Evolutionary conservation across 2,113 vertebrate species (phyloP), one percentile per base, ranked within the genome.

Genomic region (Puntigrus tetrazona): DNA sequence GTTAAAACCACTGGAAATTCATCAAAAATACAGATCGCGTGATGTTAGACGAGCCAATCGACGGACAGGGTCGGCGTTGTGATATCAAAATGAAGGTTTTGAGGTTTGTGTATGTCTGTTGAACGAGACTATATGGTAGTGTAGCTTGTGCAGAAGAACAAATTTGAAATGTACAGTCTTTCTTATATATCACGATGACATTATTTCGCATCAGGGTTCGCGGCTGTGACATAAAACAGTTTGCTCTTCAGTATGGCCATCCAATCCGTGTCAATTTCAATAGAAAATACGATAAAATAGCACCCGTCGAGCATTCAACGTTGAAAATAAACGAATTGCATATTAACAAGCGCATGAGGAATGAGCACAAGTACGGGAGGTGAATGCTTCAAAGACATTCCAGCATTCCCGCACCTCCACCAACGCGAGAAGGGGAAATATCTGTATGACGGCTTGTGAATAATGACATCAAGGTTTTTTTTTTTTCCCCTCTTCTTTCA

Each of bases 371-470:
- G 59, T 3, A 59, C 16, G 13, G 52, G 6, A n/a, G 76, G 34
- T 45, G 11, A 57, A 78, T 9, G 25, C 34, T 38, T 78, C 34
- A 78, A 59, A 78, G 34, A 2, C 76, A 78, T 59, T 78, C 22
- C 52, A 3, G n/a, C 50, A 59, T 59, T 2, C 13, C 1, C 34
- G n/a, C n/a, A n/a, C 13, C 50, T 38, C 9, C 34, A 76, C 3
- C 52, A 75, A 6, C 4, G 13, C 38, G 29, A 78, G 22, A 25
- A 10, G 11, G 11, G 69, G 27, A 73, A 73, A 78, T 78, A 20
- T 61, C 14, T 61, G 11, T 41, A 22, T 65, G 31, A 9, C 6
- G 10, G 41, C 27, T n/a, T n/a, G n/a, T 4, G 25, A 67, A 50
- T 14, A 45, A 34, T 47, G 41, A 59, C 22, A 61, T 38, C 31